Percentiles rank a stretch among this genome's conserved stretches.
Evolutionary conservation across 2,113 vertebrate species (phyloP).

Genomic region (Eudyptes chrysolophus): DNA sequence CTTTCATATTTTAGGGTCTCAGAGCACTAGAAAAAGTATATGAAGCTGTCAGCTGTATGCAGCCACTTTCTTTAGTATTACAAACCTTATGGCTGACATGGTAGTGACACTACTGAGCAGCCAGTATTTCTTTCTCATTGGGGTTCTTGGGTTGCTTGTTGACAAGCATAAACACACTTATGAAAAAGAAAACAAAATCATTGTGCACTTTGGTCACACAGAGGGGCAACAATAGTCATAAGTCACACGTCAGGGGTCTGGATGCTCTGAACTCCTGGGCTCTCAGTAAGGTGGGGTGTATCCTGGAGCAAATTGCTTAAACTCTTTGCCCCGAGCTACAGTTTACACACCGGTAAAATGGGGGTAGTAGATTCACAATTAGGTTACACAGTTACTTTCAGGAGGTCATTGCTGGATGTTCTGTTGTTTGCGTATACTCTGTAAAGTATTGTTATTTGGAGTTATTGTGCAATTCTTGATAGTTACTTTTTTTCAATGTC

Average conservation of each 20-base stretch:
- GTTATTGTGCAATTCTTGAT: background rate
- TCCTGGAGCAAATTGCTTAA: background rate
- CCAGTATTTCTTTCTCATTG: background rate
- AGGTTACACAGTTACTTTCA: background rate
- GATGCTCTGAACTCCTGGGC: background rate
- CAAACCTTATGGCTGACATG: background rate
- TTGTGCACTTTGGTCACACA: background rate
- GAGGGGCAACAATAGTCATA: background rate
- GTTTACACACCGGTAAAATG: background rate
- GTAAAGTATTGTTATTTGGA: background rate
- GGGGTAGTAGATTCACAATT: background rate
- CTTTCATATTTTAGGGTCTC: background rate
- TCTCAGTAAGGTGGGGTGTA: background rate
- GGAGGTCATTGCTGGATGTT: background rate
- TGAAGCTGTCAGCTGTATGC: background rate
- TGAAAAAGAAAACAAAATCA: background rate
- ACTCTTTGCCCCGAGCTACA: background rate
- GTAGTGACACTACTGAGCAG: background rate
- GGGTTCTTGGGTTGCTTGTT: background rate
- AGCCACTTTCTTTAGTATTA: background rate
- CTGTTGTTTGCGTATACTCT: background rate
- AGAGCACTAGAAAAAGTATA: background rate
- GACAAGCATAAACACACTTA: background rate
- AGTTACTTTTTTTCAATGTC: background rate
- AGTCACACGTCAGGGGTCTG: background rate